These are phyloP conservation scores for Danio jaintianensis DNA, from an alignment of 2,797 vertebrate genomes.

Conservation along the genomic window DNA sequence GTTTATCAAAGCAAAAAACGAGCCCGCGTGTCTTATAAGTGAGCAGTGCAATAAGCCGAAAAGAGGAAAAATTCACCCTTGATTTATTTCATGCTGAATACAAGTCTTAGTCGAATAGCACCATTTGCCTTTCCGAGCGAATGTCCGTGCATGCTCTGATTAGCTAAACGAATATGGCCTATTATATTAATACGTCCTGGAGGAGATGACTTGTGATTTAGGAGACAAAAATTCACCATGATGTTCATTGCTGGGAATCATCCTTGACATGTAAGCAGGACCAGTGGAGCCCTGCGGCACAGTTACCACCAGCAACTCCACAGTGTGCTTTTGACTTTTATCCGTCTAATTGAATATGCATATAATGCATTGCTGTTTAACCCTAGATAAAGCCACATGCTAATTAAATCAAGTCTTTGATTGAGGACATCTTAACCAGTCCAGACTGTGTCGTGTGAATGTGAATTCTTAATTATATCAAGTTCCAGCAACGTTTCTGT, in stretches of 20 bases:
- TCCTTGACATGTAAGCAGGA: slow-evolving; percentile 74
- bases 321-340: slow-evolving; percentile 78
- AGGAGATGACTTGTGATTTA: slow-evolving; percentile 67
- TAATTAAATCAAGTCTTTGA: slow-evolving; percentile 63
- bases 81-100: slow-evolving; percentile 76
- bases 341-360: slow-evolving; percentile 73
- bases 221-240: slow-evolving; percentile 68
- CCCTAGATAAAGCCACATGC: slow-evolving; percentile 46
- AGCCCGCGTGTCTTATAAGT: slow-evolving; percentile 70
- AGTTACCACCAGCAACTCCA: slow-evolving; percentile 77
- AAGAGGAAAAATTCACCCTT: slow-evolving; percentile 76
- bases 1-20: slow-evolving; percentile 81
- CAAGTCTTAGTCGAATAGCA: slow-evolving; percentile 80
- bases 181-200: slow-evolving; percentile 79
- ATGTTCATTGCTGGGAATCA: slow-evolving; percentile 79
- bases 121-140: slow-evolving; percentile 81
- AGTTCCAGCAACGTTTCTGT: background rate
- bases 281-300: slow-evolving; percentile 76
- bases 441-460: slow-evolving; percentile 20
- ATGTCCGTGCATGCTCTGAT: slow-evolving; percentile 81
- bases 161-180: slow-evolving; percentile 79
- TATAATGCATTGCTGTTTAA: slow-evolving; percentile 63
- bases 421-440: slow-evolving; percentile 56
- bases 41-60: slow-evolving; percentile 72
- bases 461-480: slow-evolving; percentile 35